Conservation (phyloP, 2,797 vertebrate species). For the Sebastiscus tertius region DNA sequence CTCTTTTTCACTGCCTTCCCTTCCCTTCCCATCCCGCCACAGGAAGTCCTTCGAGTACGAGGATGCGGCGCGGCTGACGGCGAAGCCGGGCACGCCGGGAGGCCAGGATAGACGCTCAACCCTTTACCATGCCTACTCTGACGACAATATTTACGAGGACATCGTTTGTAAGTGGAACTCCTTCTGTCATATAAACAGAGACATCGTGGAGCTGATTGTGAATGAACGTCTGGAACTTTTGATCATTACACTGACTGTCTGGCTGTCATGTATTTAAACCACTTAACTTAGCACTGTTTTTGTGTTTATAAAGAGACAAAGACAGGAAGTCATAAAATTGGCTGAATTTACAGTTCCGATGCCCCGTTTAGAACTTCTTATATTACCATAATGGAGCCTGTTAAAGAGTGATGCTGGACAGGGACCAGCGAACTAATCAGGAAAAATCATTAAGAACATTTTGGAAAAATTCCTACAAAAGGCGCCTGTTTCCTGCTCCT, state of each 20-base stretch:
- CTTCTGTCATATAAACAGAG: background rate
- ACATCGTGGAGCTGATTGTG: background rate
- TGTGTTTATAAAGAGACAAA: conserved; percentile 8
- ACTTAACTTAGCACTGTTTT: background rate
- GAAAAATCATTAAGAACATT: background rate
- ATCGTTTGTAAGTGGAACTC: conserved; percentile 88
- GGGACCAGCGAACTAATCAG: background rate
- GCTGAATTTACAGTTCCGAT: background rate
- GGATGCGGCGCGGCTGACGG: conserved; percentile 88
- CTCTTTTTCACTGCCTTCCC: conserved; percentile 35
- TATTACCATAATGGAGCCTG: background rate
- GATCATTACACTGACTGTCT: background rate
- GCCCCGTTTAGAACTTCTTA: background rate
- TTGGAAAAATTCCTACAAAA: background rate
- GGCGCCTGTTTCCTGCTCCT: too few species aligned
- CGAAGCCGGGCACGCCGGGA: conserved; percentile 71
- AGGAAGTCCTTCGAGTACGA: conserved; percentile 99
- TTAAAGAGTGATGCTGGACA: background rate
- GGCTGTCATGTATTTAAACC: background rate
- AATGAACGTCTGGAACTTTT: background rate
- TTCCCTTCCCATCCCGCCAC: conserved; percentile 32
- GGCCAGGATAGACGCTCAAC: conserved; percentile 77
- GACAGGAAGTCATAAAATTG: conserved; percentile 8
- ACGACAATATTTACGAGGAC: conserved; percentile 98
- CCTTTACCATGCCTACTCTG: conserved; percentile 90